Conservation (phyloP, 2,113 vertebrate genomes). For the Rallus limicola region DNA sequence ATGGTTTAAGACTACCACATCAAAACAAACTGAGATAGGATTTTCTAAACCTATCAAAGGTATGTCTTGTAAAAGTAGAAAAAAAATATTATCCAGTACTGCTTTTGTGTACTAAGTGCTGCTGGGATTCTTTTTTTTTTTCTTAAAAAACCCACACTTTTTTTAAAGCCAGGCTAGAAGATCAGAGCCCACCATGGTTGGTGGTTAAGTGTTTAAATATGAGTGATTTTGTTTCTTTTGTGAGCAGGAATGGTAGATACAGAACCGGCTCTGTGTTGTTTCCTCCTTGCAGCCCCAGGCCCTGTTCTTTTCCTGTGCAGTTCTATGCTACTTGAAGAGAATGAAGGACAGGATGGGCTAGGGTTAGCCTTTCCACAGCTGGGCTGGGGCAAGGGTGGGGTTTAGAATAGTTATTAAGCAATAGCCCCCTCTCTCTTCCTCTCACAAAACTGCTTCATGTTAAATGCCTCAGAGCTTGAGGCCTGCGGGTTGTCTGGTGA, state of each 20-base stretch:
- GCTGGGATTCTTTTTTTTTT: neutral
- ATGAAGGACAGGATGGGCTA: neutral
- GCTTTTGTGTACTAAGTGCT: no score
- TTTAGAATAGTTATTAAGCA: neutral
- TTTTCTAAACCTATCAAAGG: no score
- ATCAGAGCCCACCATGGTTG: neutral
- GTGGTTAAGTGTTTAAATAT: no score
- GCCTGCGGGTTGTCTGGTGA: accelerated
- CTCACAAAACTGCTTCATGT: accelerated
- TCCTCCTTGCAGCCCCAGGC: neutral
- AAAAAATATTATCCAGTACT: neutral
- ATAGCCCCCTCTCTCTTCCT: no score
- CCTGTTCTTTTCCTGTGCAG: accelerated
- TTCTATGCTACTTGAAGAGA: neutral
- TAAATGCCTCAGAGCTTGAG: accelerated
- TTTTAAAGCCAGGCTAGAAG: neutral
- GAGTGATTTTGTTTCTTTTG: no score
- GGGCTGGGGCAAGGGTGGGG: neutral
- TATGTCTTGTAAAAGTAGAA: neutral
- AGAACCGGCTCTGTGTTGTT: neutral
- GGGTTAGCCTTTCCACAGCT: neutral
- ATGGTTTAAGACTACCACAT: no score
- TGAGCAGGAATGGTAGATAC: neutral
- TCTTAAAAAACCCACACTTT: no score
- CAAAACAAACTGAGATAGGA: neutral